A percentile compares a stretch with the other conserved stretches of the same genome.
These are phyloP conservation scores for Pyrrhura leucotis DNA, from an alignment of 2,797 vertebrate genomes.

Conservation along the genomic window DNA sequence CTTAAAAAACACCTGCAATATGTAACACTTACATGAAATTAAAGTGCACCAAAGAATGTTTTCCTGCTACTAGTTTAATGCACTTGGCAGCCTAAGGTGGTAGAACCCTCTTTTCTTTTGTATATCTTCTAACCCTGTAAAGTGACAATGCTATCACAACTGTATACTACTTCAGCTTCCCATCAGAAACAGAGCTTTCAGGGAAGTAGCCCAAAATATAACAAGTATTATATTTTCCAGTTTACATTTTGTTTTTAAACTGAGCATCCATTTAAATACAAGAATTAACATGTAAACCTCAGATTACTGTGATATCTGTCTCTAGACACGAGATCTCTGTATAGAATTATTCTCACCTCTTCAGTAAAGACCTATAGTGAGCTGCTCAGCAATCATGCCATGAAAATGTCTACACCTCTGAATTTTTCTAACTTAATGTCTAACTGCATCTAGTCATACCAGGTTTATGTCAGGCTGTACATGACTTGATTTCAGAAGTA, in stretches of 20 bases:
- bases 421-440: neutral
- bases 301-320: neutral
- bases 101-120: neutral
- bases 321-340: neutral
- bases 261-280: neutral
- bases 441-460: neutral
- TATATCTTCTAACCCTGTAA: neutral
- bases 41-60: neutral
- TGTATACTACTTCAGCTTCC: neutral
- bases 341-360: neutral
- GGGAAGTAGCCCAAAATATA: neutral
- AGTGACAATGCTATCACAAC: too few relatives aligned
- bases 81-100: neutral
- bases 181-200: neutral
- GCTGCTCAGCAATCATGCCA: neutral
- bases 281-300: neutral
- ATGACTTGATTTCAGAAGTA: neutral
- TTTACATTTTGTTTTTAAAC: neutral
- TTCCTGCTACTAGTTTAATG: neutral
- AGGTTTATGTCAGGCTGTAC: neutral
- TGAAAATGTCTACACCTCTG: neutral
- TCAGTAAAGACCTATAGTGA: neutral
- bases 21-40: neutral
- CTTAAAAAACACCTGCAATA: neutral
- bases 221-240: neutral